These are phyloP conservation scores for Helleia helle DNA, from an alignment of 2,888 invertebrate genomes.

Conservation along the genomic window DNA sequence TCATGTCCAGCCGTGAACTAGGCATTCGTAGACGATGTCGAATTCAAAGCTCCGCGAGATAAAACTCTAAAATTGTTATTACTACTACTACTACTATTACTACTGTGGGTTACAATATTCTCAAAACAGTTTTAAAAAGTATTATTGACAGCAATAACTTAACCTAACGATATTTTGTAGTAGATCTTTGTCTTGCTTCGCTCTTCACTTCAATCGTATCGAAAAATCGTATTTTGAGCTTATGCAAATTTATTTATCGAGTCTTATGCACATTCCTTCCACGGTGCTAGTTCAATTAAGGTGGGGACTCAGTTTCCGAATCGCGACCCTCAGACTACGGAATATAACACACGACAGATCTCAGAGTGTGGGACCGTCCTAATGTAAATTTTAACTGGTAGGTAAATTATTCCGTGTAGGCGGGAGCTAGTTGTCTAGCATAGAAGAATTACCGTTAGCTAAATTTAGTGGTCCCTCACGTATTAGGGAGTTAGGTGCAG, in stretches of 20 bases:
- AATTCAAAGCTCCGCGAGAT: no score
- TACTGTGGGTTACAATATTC: no score
- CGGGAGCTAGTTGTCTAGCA: slow-evolving; percentile 48
- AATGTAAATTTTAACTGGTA: slow-evolving; percentile 59
- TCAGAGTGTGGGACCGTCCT: slow-evolving; percentile 73
- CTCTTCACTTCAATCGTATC: neutral
- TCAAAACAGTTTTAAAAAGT: no score
- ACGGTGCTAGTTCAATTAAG: slow-evolving; percentile 64
- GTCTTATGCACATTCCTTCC: slow-evolving; percentile 78
- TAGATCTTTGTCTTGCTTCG: no score
- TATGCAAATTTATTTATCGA: slow-evolving; percentile 24
- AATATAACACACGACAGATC: slow-evolving; percentile 38
- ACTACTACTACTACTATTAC: no score
- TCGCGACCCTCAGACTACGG: no score
- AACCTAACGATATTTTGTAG: no score
- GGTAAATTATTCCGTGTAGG: slow-evolving; percentile 36
- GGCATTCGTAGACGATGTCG: no score
- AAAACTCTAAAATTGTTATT: no score
- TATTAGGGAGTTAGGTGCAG: slow-evolving; percentile 42
- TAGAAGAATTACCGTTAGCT: slow-evolving; percentile 58
- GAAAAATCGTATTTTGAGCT: slow-evolving; percentile 10
- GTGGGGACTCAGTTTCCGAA: neutral
- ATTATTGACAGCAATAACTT: no score
- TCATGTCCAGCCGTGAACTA: no score
- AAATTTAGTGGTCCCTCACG: slow-evolving; percentile 53